Evolutionary conservation across 2,113 vertebrate genomes (phyloP), one percentile per base, ranked within the genome.

Genomic region (Opisthocomus hoazin): DNA sequence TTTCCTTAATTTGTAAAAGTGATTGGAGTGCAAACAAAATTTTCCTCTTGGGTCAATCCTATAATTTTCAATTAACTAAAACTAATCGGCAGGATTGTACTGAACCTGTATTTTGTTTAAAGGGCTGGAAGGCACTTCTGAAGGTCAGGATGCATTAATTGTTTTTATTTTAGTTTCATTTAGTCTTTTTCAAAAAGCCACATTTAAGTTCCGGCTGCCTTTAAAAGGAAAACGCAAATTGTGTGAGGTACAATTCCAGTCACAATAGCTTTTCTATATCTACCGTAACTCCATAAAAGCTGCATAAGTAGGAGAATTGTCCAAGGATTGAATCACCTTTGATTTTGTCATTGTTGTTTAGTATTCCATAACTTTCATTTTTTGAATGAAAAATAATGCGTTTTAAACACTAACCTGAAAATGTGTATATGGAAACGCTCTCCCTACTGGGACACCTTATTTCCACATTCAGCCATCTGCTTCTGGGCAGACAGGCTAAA

Each of bases 1-100:
- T 98, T 98, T 98, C 98, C 97, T 98, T 98, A 98, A 98, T 98
- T 98, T 98, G 98, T 98, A 98, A 98, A 98, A 98, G 98, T 98
- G 98, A 98, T 98, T 98, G 98, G 98, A 98, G 98, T 98, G 98
- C 98, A 98, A 98, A 98, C 98, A 98, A 98, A 98, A 98, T 98
- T 98, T 98, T 98, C 98, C 98, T 98, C 98, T 97, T 98, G 98
- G 98, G 98, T 98, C 98, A 98, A 98, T 98, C 98, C 98, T 98
- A 98, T 98, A 98, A 98, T 98, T 98, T 98, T 98, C 98, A 98
- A 98, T 98, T 98, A 98, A 98, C 98, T 98, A 98, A 98, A 98
- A 98, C 98, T 98, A 98, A 98, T 98, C 96, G 97, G 84, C 97
- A 98, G 96, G 97, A 96, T 79, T 96, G 93, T 96, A 98, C 96